Conservation (phyloP, 2,888 invertebrate genomes). For the Hymenopus coronatus region DNA sequence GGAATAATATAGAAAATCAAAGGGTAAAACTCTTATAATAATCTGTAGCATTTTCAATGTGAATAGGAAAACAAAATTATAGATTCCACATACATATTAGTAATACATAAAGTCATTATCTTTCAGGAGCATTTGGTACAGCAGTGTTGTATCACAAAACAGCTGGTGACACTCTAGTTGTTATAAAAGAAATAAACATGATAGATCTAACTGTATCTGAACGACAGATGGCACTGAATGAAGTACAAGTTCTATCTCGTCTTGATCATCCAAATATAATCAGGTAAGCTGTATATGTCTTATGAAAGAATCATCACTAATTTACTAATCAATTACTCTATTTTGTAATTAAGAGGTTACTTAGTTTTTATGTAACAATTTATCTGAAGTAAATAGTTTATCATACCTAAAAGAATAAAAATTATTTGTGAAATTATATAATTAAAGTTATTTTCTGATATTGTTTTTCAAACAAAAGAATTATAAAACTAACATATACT, state of each 20-base stretch:
- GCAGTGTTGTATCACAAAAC: conserved; percentile 64
- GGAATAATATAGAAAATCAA: too few species aligned
- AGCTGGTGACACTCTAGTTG: conserved; percentile 61
- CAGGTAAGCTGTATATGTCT: conserved; percentile 43
- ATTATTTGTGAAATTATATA: too few species aligned
- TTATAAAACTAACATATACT: too few species aligned
- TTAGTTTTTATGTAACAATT: too few species aligned
- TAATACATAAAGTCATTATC: background rate
- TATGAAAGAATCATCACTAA: background rate
- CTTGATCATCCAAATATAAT: conserved; percentile 73
- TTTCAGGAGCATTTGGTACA: conserved; percentile 64
- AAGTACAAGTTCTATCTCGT: conserved; percentile 66
- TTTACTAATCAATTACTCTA: background rate
- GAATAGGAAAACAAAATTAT: background rate
- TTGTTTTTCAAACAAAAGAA: too few species aligned
- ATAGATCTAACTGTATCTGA: conserved; percentile 64
- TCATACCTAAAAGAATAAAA: too few species aligned
- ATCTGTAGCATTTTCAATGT: background rate
- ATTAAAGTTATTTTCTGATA: too few species aligned
- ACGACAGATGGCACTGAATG: conserved; percentile 65
- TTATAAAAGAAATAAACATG: conserved; percentile 72
- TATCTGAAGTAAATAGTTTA: too few species aligned
- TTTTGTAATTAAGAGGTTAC: background rate
- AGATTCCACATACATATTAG: background rate
- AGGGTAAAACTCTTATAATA: background rate